Conservation (phyloP, 2,888 invertebrate species). For the Blera fallax region DNA sequence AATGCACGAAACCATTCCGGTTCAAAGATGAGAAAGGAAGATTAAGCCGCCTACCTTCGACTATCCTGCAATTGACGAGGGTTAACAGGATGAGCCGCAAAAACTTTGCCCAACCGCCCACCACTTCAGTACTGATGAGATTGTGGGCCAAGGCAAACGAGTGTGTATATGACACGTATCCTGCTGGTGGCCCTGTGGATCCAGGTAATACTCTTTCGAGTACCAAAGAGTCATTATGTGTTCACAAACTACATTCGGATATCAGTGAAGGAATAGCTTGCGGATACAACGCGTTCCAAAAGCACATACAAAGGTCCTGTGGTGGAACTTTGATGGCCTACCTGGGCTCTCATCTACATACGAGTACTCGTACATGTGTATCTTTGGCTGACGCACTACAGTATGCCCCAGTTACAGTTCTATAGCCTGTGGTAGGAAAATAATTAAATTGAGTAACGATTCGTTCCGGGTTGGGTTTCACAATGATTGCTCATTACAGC, state of each 20-base stretch:
- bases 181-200: constrained; percentile 34
- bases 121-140: constrained; percentile 21
- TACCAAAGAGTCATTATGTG: constrained; percentile 33
- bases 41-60: constrained; percentile 31
- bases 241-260: constrained; percentile 46
- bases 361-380: too few relatives aligned
- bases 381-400: constrained; percentile 44
- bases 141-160: constrained; percentile 16
- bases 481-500: constrained; percentile 69
- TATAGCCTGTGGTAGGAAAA: constrained; percentile 57
- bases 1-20: constrained; percentile 48
- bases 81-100: constrained; percentile 59
- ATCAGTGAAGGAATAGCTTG: constrained; percentile 20
- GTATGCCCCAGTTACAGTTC: constrained; percentile 56
- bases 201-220: constrained; percentile 54
- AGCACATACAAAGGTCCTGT: constrained; percentile 11
- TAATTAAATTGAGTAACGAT: constrained; percentile 72
- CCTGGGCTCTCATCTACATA: background rate
- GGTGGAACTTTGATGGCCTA: constrained; percentile 14
- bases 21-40: constrained; percentile 55
- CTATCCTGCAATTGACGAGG: constrained; percentile 58
- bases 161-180: constrained; percentile 27
- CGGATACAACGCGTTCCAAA: constrained; percentile 39
- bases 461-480: constrained; percentile 47
- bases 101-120: constrained; percentile 39